A percentile compares a stretch with the other conserved stretches of the same genome.
phyloP scores from a whole-genome alignment of 2,113 vertebrate species.

The Canis aureus region DNA sequence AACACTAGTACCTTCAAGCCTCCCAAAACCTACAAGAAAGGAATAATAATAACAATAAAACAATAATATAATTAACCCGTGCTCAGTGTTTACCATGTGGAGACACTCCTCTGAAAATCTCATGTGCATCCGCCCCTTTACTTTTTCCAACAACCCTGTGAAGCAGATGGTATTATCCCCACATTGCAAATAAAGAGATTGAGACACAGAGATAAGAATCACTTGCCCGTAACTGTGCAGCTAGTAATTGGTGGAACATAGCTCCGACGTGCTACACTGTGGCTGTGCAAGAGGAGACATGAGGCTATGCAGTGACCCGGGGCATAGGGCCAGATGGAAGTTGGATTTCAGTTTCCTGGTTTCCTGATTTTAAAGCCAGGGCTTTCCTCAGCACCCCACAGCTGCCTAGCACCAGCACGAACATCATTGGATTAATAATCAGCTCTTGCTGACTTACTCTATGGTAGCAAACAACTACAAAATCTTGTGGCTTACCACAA shows the following conservation, averaged over 20 bases:
- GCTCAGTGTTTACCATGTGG: neutral
- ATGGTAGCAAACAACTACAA: neutral
- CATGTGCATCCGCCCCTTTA: neutral
- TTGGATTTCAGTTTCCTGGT: neutral
- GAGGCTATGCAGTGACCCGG: neutral
- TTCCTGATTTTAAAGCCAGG: neutral
- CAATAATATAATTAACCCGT: neutral
- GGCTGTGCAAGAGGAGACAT: neutral
- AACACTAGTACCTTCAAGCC: neutral
- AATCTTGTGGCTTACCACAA: neutral
- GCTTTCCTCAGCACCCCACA: neutral
- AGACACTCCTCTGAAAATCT: neutral
- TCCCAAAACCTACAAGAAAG: neutral
- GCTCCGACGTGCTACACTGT: fast-evolving
- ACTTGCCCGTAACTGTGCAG: no score
- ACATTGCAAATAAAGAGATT: neutral
- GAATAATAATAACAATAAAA: neutral
- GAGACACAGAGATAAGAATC: neutral
- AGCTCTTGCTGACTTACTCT: neutral
- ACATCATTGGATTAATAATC: neutral
- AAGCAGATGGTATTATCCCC: neutral
- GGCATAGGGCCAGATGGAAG: neutral
- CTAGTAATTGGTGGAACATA: fast-evolving
- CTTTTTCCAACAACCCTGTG: neutral
- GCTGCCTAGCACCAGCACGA: neutral